A percentile compares a stretch with the other conserved stretches of the same genome.
phyloP scores from a whole-genome alignment of 2,797 vertebrate genomes.

The Tolypeutes matacus region DNA sequence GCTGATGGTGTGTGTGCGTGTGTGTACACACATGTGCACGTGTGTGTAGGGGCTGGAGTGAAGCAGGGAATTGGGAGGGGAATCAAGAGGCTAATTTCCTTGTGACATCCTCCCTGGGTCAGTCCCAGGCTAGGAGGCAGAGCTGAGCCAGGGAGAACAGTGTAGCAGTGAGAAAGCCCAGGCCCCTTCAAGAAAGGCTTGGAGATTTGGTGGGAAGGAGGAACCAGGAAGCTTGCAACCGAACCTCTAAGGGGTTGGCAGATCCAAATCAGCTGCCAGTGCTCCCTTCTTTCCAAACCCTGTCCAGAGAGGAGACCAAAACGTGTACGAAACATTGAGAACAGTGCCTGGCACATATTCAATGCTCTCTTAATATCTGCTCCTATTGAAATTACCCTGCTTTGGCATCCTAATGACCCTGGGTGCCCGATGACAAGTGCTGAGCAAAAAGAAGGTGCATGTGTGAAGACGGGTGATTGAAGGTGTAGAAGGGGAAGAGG shows the following conservation, averaged over 20 bases:
- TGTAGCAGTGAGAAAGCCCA: neutral
- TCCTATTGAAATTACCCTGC: accelerated
- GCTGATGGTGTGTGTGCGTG: neutral
- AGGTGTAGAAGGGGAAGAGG: no score
- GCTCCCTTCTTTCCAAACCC: neutral
- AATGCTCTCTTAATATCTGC: accelerated
- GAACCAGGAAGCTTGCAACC: neutral
- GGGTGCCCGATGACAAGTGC: neutral
- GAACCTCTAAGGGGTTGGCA: neutral
- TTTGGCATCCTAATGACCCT: neutral
- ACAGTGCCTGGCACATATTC: neutral
- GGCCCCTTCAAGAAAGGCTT: neutral
- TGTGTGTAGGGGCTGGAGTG: no score
- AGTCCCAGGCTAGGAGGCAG: neutral
- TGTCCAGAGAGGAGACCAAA: neutral
- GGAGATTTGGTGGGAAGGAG: neutral
- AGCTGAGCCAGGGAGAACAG: neutral
- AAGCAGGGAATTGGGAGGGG: no score
- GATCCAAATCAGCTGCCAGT: neutral
- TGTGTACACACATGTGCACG: no score
- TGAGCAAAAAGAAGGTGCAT: neutral
- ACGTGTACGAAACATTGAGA: no score
- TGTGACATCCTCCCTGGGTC: neutral
- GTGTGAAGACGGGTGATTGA: neutral
- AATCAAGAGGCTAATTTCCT: neutral